These are phyloP conservation scores for Galaxias olidus DNA, from an alignment of 2,797 vertebrate species.

Conservation along the genomic window DNA sequence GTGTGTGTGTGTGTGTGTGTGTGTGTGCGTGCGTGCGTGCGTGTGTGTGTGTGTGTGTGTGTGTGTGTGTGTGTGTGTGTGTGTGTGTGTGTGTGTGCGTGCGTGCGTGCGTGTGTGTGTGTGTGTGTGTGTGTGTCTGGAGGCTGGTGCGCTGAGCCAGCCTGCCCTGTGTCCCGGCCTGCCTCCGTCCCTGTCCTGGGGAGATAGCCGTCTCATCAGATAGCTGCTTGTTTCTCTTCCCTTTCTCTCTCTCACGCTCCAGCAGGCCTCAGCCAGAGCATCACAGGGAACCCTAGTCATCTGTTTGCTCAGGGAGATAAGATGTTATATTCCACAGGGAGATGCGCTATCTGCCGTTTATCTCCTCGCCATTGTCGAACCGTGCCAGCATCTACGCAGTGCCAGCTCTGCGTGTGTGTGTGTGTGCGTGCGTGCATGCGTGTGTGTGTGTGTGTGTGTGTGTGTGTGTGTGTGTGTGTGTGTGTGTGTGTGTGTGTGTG, in stretches of 20 bases:
- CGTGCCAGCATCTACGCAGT: slow-evolving; percentile 39
- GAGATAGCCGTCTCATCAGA: slow-evolving; percentile 76
- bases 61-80: background rate
- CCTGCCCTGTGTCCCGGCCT: slow-evolving; percentile 46
- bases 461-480: slow-evolving; percentile 11
- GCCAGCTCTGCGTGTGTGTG: slow-evolving; percentile 33
- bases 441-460: slow-evolving; percentile 13
- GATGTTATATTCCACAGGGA: slow-evolving; percentile 60
- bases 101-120: slow-evolving; percentile 31
- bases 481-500: slow-evolving; percentile 10
- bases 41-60: slow-evolving; percentile 17
- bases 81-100: background rate
- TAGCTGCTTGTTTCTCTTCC: slow-evolving; percentile 72
- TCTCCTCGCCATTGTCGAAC: slow-evolving; percentile 51
- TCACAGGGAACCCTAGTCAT: slow-evolving; percentile 66
- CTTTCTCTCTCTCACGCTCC: slow-evolving; percentile 65
- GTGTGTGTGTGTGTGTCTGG: slow-evolving; percentile 30
- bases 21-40: slow-evolving; percentile 23
- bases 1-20: slow-evolving; percentile 26
- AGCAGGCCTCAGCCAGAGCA: slow-evolving; percentile 53
- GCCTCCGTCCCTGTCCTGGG: slow-evolving; percentile 59
- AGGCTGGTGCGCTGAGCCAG: slow-evolving; percentile 44
- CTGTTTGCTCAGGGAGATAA: slow-evolving; percentile 77
- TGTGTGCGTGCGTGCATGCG: slow-evolving; percentile 57
- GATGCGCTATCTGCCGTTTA: slow-evolving; percentile 61